Evolutionary conservation across 2,797 vertebrate genomes (phyloP).

Genomic region (Sus cebifrons): DNA sequence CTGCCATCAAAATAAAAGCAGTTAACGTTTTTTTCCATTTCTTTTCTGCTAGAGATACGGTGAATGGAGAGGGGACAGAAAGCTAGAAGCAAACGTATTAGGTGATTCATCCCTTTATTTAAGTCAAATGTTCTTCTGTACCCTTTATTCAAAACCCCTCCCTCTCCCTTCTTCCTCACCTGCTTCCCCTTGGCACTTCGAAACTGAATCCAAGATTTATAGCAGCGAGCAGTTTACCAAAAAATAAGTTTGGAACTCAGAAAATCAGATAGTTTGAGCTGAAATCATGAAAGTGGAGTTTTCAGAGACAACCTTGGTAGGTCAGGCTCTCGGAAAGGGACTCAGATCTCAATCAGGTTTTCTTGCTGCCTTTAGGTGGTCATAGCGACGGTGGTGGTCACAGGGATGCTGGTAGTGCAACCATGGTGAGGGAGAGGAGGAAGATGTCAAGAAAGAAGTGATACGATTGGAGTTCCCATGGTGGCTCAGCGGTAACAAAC

Average conservation of each 20-base stretch:
- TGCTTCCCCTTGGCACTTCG: not conserved
- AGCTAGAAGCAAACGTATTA: not conserved
- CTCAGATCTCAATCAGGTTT: not conserved
- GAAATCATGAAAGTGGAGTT: not conserved
- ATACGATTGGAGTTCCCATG: not conserved
- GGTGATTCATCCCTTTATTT: constrained; percentile 44
- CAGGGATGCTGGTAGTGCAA: not conserved
- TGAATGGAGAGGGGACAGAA: not conserved
- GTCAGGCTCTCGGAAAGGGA: not conserved
- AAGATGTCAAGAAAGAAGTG: not conserved
- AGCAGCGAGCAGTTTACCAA: not conserved
- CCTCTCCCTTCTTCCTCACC: not conserved
- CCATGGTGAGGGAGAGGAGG: not conserved
- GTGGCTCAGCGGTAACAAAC: too few species aligned
- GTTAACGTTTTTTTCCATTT: constrained; percentile 70
- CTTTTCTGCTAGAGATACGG: constrained; percentile 9
- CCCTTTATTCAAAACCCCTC: not conserved
- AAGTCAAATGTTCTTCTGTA: not conserved
- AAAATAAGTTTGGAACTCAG: not conserved
- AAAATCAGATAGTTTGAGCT: not conserved
- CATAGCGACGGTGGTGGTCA: not conserved
- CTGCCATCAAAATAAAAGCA: constrained; percentile 71
- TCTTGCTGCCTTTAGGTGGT: not conserved
- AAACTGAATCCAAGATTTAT: not conserved
- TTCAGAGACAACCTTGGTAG: not conserved